Base-by-base conservation (phyloP, 2,113 vertebrate genomes). In the Sylvietta virens region DNA sequence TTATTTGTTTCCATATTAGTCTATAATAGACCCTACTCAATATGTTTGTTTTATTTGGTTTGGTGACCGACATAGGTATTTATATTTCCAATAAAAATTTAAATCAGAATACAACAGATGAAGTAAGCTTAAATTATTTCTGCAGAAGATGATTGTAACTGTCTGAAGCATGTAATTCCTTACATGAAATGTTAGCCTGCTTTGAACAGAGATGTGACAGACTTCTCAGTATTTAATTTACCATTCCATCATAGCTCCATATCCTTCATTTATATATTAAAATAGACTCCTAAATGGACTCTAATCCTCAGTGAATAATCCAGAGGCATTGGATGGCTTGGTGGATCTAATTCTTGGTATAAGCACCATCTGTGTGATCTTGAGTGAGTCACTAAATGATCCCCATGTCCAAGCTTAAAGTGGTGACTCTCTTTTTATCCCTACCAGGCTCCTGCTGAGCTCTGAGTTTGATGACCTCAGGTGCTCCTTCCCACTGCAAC, bases 31-130 rank as follows among this genome's bases (percentile, higher is more conserved):
- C 83, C 94, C 88, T 94, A 96, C 95, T 96, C 96, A 96, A 95
- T 97, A 94, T 95, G 95, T 96, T 96, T 96, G 91, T 97, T 96
- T 97, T 94, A 95, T 97, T 97, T 97, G 93, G 94, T 96, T 97
- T 95, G 90, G 88, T 96, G 95, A 95, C 94, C 81, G 61, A 92
- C 90, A 66, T 70, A 86, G 91, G 90, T 95, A 96, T 97, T 97
- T 96, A 96, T 96, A 95, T 95, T 97, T 96, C 92, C 86, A 97
- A 96, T 96, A 96, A 97, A 96, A 97, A 91, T 74, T 94, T 93
- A 88, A 96, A 95, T 97, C 81, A 47, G 84, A 97, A 94, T 91
- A 89, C 94, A 97, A 92, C 70, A 83, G 84, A 84, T n/a, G 2
- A 96, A 94, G 87, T 89, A 90, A 86, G 64, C 86, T 87, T 90